These are phyloP conservation scores for Mesocentrotus franciscanus DNA, from an alignment of 53 echinoderm and acorn worm genomes.

Conservation along the genomic window DNA sequence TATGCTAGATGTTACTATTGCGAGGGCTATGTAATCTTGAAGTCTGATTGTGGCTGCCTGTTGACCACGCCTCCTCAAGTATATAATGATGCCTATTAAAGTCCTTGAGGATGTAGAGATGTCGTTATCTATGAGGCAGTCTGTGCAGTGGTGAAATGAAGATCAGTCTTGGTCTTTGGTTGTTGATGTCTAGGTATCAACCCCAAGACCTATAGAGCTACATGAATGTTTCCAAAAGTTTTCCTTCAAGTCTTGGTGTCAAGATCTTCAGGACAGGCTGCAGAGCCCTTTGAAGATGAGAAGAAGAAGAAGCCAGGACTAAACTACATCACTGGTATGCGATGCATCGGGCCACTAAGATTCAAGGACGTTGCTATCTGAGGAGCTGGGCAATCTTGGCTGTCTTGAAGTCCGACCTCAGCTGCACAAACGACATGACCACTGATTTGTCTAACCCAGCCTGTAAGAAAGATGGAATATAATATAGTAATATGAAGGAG, in stretches of 20 bases:
- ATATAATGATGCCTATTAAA: neutral
- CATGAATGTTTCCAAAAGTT: neutral
- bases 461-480: constrained; percentile 62
- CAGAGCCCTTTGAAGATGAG: too few species aligned
- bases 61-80: constrained; percentile 69
- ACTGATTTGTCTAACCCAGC: constrained; percentile 84
- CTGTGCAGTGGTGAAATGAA: neutral
- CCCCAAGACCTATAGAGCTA: neutral
- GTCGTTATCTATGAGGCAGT: neutral
- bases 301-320: neutral
- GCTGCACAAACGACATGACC: constrained; percentile 93
- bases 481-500: neutral
- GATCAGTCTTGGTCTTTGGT: neutral
- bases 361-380: constrained; percentile 71
- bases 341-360: neutral
- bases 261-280: too few species aligned
- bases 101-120: neutral
- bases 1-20: constrained; percentile 63
- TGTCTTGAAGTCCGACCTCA: constrained; percentile 96
- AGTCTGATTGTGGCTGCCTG: constrained; percentile 86
- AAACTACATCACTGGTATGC: neutral
- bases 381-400: constrained; percentile 98
- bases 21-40: constrained; percentile 90
- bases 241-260: neutral
- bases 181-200: neutral